Conservation (phyloP, 2,888 invertebrate genomes). For the Parasteatoda lunata region DNA sequence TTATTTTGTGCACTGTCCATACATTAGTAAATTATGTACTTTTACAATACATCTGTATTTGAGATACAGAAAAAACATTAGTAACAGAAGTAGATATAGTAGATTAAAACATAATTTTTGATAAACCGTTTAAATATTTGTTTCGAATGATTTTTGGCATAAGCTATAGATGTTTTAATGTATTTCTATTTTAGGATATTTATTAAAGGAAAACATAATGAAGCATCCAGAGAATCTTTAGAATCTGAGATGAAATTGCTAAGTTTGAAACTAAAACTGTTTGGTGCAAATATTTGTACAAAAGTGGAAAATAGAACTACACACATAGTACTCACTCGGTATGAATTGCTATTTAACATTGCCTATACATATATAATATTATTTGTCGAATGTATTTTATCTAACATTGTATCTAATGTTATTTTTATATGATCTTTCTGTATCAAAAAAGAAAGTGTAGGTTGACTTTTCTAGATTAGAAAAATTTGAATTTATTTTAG, state of each 20-base stretch:
- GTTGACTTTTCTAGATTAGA: too few species aligned
- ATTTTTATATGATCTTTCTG: not conserved
- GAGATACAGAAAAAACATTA: too few species aligned
- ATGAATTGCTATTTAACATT: not conserved
- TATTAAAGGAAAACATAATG: conserved; percentile 8
- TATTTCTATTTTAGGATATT: conserved; percentile 46
- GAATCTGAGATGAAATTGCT: conserved; percentile 12
- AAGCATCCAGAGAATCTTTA: conserved; percentile 8
- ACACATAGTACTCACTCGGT: conserved; percentile 34
- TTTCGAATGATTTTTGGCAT: not conserved
- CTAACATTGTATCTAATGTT: not conserved
- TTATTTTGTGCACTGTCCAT: too few species aligned
- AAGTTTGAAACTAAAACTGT: conserved; percentile 32
- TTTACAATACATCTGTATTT: too few species aligned
- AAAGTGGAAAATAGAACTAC: conserved; percentile 26
- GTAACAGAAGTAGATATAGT: too few species aligned
- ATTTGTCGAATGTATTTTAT: not conserved
- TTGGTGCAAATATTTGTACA: conserved; percentile 38
- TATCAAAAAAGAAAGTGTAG: not conserved
- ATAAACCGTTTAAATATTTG: not conserved
- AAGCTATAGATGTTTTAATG: not conserved
- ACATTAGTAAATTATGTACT: too few species aligned
- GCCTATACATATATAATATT: not conserved
- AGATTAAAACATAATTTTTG: too few species aligned
- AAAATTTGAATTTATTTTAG: too few species aligned